Conservation (phyloP, 92 coral and sea anemone species). For the Porites evermanni region DNA sequence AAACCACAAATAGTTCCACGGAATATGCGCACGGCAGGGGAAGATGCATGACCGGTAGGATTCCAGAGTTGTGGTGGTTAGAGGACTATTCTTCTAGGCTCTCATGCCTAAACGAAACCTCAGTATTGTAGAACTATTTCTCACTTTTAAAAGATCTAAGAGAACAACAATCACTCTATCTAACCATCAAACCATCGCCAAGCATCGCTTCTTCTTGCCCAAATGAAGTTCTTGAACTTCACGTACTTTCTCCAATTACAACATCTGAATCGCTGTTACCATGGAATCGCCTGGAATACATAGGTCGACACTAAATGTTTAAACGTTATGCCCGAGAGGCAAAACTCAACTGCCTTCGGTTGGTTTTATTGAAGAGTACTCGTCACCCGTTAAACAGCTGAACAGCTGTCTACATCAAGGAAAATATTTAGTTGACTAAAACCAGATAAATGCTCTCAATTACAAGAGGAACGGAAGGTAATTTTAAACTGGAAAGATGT, state of each 20-base stretch:
- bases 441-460: neutral
- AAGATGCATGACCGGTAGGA: no score
- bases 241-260: neutral
- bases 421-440: neutral
- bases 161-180: neutral
- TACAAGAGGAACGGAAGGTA: neutral
- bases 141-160: neutral
- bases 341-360: neutral
- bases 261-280: neutral
- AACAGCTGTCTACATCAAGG: neutral
- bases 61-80: no score
- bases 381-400: slow-evolving; percentile 11
- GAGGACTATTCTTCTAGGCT: neutral
- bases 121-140: neutral
- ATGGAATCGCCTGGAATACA: neutral
- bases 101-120: neutral
- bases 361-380: neutral
- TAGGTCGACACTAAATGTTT: neutral
- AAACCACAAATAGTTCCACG: no score
- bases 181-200: neutral
- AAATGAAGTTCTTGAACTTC: no score
- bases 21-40: no score
- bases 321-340: neutral
- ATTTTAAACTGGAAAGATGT: no score
- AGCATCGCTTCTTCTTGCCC: neutral